phyloP scores from a whole-genome alignment of 35 echinoderm and acorn worm species.

The Ophiothrix spiculata region DNA sequence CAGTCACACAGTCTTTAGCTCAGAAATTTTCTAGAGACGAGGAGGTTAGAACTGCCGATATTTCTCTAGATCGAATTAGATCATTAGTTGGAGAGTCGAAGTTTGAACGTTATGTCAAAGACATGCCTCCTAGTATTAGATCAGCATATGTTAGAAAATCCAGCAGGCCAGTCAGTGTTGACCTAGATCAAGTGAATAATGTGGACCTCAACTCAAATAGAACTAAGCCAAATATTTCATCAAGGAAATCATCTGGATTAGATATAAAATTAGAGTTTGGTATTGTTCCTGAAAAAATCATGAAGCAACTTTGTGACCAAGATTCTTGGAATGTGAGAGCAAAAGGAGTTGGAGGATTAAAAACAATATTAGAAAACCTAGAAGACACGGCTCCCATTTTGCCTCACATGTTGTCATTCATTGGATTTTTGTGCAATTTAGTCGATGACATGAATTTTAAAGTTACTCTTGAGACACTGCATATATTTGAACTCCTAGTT shows the following conservation, averaged over 20 bases:
- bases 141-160: conserved; percentile 41
- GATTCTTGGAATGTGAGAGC: conserved; percentile 79
- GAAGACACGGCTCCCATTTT: conserved; percentile 51
- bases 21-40: conserved; percentile 58
- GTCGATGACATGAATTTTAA: conserved; percentile 95
- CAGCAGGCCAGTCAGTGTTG: conserved; percentile 12
- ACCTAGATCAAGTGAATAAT: neutral
- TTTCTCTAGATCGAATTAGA: conserved; percentile 63
- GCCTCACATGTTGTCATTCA: conserved; percentile 66
- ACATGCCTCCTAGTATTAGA: conserved; percentile 54
- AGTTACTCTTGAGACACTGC: conserved; percentile 69
- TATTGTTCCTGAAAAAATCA: conserved; percentile 60
- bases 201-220: conserved; percentile 48
- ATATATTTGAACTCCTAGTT: conserved; percentile 79
- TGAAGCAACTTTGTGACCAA: conserved; percentile 74
- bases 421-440: conserved; percentile 95
- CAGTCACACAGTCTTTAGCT: conserved; percentile 64
- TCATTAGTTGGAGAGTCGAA: conserved; percentile 61
- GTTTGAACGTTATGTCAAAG: conserved; percentile 64
- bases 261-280: conserved; percentile 52
- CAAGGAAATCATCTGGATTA: conserved; percentile 7
- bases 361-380: conserved; percentile 42
- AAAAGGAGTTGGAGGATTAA: conserved; percentile 68
- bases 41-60: conserved; percentile 45
- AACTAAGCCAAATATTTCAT: conserved; percentile 11